These are phyloP conservation scores for Cerastis leucographa DNA, from an alignment of 2,888 invertebrate species.

Conservation along the genomic window DNA sequence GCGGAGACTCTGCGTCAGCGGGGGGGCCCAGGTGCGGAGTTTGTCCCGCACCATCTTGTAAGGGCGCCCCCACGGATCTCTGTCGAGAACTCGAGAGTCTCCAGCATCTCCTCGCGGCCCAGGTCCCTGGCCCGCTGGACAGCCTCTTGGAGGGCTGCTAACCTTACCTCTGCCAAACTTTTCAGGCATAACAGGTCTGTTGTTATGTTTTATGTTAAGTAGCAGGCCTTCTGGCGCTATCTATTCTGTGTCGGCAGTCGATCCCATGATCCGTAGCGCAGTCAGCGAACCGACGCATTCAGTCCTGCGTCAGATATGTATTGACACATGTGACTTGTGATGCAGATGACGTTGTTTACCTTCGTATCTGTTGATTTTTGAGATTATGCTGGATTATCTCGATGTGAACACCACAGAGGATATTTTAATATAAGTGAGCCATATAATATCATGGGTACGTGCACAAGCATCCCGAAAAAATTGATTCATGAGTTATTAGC, in stretches of 20 bases:
- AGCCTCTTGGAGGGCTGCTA: too few species aligned
- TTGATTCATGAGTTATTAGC: too few species aligned
- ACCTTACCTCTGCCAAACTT: too few species aligned
- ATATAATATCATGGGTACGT: not conserved
- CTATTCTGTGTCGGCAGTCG: not conserved
- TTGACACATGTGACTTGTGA: constrained; percentile 23
- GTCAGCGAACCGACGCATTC: constrained; percentile 14
- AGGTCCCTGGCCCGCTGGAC: too few species aligned
- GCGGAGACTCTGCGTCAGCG: too few species aligned
- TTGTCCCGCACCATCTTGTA: too few species aligned
- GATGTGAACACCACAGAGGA: not conserved
- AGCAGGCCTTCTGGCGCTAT: not conserved
- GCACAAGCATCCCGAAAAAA: too few species aligned
- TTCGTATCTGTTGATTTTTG: constrained; percentile 25
- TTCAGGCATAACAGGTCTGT: too few species aligned
- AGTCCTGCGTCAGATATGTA: constrained; percentile 30
- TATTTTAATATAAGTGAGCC: not conserved
- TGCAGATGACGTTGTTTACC: constrained; percentile 22
- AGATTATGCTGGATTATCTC: constrained; percentile 4
- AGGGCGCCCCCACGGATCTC: too few species aligned
- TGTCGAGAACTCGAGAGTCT: too few species aligned
- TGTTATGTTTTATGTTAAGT: not conserved
- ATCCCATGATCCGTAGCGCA: constrained; percentile 16
- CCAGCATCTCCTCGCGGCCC: too few species aligned
- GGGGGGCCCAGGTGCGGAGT: too few species aligned